phyloP scores from a whole-genome alignment of 2,888 invertebrate species.

The Diarsia dahlii region DNA sequence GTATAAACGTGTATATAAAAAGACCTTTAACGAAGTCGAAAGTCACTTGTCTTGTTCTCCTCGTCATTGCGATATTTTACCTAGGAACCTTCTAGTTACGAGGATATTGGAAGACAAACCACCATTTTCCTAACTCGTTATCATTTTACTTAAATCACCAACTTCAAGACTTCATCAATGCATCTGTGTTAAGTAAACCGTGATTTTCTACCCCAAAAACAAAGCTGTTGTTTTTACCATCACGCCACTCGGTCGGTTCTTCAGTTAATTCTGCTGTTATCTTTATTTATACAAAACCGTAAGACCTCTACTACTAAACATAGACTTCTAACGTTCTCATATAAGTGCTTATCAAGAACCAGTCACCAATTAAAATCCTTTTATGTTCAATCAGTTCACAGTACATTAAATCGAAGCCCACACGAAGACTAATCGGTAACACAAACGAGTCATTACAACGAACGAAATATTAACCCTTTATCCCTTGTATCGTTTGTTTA shows the following conservation, averaged over 20 bases:
- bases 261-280: neutral
- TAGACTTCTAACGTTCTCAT: neutral
- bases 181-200: neutral
- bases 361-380: conserved; percentile 53
- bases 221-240: neutral
- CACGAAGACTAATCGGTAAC: conserved; percentile 44
- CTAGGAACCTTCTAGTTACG: neutral
- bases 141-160: neutral
- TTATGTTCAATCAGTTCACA: conserved; percentile 55
- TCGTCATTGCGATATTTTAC: neutral
- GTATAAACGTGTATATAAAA: too few species aligned
- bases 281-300: neutral
- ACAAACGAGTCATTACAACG: conserved; percentile 49
- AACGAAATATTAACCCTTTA: conserved; percentile 46
- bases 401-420: conserved; percentile 44
- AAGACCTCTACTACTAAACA: neutral
- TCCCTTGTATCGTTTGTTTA: conserved; percentile 51
- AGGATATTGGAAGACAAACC: neutral
- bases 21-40: neutral
- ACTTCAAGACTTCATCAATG: neutral
- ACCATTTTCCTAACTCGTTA: neutral
- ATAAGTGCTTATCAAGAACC: conserved; percentile 17
- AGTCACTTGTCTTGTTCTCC: neutral
- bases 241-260: neutral
- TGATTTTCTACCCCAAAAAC: neutral